Conservation (phyloP, 2,113 vertebrate genomes). For the Pseudorectes ferrugineus region DNA sequence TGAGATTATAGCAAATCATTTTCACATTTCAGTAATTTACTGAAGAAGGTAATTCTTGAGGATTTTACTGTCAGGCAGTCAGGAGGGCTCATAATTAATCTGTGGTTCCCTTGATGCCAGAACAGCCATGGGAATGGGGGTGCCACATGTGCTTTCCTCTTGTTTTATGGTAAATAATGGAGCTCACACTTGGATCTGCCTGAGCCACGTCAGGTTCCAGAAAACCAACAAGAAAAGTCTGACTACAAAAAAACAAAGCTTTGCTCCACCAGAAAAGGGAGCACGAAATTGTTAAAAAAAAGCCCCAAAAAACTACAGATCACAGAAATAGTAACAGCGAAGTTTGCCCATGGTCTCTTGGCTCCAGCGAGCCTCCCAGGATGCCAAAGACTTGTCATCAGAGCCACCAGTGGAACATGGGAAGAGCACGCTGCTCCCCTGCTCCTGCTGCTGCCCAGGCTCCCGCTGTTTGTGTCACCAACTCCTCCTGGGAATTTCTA, state of each 20-base stretch:
- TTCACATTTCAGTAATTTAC: background rate
- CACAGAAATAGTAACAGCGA: background rate
- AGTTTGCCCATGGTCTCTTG: background rate
- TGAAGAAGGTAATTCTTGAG: background rate
- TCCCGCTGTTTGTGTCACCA: background rate
- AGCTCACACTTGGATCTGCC: background rate
- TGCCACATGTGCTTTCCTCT: background rate
- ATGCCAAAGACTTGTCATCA: slow-evolving; percentile 54
- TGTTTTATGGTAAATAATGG: background rate
- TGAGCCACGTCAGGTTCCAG: background rate
- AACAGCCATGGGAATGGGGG: background rate
- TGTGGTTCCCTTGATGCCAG: background rate
- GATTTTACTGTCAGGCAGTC: background rate
- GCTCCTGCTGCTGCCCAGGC: background rate
- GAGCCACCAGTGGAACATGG: background rate
- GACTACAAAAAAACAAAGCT: background rate
- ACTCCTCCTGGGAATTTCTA: background rate
- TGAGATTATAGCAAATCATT: background rate
- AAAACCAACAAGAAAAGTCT: background rate
- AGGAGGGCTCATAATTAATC: background rate
- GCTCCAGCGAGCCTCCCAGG: background rate
- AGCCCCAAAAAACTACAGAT: background rate
- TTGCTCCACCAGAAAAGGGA: background rate
- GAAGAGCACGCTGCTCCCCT: background rate
- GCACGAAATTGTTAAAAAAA: background rate